These are phyloP conservation scores for Chionoecetes opilio DNA, from an alignment of 1,140 invertebrate genomes.

Conservation along the genomic window DNA sequence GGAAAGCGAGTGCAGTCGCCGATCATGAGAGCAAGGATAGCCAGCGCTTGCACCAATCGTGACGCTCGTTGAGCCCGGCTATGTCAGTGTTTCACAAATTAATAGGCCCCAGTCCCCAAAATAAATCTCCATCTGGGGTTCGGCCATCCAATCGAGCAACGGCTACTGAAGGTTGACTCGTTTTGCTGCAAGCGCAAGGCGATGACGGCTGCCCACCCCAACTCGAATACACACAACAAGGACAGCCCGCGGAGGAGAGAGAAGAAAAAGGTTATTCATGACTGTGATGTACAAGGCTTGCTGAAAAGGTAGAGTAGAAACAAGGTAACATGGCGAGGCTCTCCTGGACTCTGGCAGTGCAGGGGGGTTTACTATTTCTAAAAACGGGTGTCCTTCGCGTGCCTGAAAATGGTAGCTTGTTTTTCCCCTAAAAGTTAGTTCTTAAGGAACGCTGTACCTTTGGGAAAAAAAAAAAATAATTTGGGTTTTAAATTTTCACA, in stretches of 20 bases:
- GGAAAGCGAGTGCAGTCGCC: slow-evolving; percentile 67
- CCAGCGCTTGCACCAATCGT: slow-evolving; percentile 76
- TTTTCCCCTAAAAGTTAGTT: neutral
- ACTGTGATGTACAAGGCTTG: slow-evolving; percentile 76
- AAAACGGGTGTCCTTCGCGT: neutral
- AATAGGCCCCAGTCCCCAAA: slow-evolving; percentile 28
- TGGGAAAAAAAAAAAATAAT: neutral
- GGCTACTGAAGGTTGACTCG: slow-evolving; percentile 31
- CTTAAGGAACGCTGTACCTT: neutral
- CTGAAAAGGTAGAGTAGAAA: slow-evolving; percentile 79
- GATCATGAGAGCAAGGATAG: slow-evolving; percentile 75
- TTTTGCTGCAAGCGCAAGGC: slow-evolving; percentile 71
- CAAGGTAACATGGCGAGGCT: slow-evolving; percentile 70
- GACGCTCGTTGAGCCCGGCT: slow-evolving; percentile 45
- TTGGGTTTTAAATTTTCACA: neutral
- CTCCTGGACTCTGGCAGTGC: slow-evolving; percentile 68
- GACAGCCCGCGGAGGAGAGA: slow-evolving; percentile 76
- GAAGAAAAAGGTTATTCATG: slow-evolving; percentile 76
- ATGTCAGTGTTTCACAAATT: slow-evolving; percentile 59
- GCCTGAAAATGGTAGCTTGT: no score
- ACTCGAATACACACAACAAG: slow-evolving; percentile 78
- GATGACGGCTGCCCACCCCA: slow-evolving; percentile 77
- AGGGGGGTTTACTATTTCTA: neutral
- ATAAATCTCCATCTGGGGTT: slow-evolving; percentile 40
- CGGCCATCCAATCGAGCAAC: slow-evolving; percentile 47